phyloP scores from a whole-genome alignment of 2,113 vertebrate genomes.

The Chionis minor region DNA sequence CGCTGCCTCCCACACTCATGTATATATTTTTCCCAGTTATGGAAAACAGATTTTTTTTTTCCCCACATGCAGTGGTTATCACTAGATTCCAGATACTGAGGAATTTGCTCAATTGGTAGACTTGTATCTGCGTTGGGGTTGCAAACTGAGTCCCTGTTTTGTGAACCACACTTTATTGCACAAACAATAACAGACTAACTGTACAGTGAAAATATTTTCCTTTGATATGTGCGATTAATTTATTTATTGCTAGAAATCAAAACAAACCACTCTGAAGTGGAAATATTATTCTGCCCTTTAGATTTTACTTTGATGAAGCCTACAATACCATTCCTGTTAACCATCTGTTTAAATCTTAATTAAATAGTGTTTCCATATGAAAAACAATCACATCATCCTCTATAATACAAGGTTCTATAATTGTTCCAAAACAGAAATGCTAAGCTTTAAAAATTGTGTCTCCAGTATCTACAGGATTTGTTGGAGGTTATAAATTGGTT shows the following conservation, averaged over 20 bases:
- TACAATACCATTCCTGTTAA: conserved; percentile 2
- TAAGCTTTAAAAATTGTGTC: not conserved
- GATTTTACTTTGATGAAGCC: conserved; percentile 3
- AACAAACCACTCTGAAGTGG: conserved; percentile 8
- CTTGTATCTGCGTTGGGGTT: not conserved
- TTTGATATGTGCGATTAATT: not conserved
- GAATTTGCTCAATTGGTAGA: not conserved
- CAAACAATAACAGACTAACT: not conserved
- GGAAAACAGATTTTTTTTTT: accelerated
- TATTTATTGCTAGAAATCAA: conserved; percentile 7
- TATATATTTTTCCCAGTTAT: accelerated
- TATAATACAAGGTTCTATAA: not conserved
- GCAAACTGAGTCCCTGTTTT: not conserved
- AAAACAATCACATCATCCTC: not conserved
- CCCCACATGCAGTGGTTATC: not conserved
- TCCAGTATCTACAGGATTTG: not conserved
- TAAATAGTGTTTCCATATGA: conserved; percentile 7
- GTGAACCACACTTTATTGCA: not conserved
- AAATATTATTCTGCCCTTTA: conserved; percentile 32
- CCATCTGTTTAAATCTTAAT: conserved; percentile 44
- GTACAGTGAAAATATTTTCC: not conserved
- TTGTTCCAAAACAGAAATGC: not conserved
- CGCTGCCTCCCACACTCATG: accelerated
- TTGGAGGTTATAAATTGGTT: not conserved
- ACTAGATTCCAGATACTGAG: not conserved